Conservation (phyloP, 2,113 vertebrate genomes). For the Pipa parva region DNA sequence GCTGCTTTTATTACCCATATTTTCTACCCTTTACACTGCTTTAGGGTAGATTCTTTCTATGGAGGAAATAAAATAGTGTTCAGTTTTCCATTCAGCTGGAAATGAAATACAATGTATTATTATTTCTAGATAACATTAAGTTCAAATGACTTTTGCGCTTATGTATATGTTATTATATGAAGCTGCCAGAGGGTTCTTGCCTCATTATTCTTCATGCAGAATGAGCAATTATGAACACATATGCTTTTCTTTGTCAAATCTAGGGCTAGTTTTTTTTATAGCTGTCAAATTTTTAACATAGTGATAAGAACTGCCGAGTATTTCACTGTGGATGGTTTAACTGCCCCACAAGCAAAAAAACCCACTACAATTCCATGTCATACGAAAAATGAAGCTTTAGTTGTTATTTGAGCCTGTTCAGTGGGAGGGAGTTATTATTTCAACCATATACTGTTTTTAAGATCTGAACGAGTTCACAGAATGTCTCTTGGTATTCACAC, state of each 20-base stretch:
- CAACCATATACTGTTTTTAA: constrained; percentile 16
- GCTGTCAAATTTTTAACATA: constrained; percentile 26
- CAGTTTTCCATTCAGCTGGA: constrained; percentile 8
- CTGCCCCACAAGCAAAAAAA: too few relatives aligned
- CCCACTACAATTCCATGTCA: too few relatives aligned
- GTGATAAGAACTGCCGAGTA: constrained; percentile 11
- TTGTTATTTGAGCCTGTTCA: background rate
- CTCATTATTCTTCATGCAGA: background rate
- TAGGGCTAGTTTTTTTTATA: background rate
- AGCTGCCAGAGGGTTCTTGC: background rate
- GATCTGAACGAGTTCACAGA: constrained; percentile 1
- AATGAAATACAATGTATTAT: constrained; percentile 3
- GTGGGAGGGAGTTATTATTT: constrained; percentile 9
- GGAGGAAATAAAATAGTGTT: background rate
- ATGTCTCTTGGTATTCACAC: constrained; percentile 25
- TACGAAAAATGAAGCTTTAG: constrained; percentile 6
- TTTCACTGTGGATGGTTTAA: background rate
- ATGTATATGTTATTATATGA: background rate
- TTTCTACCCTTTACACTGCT: background rate
- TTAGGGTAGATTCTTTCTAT: background rate
- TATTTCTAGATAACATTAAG: constrained; percentile 14
- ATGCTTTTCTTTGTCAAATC: constrained; percentile 21
- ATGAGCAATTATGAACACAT: constrained; percentile 9
- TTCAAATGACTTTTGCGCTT: constrained; percentile 11
- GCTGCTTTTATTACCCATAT: background rate